Conservation (phyloP, 1,140 invertebrate genomes). For the Drosophila miranda region DNA sequence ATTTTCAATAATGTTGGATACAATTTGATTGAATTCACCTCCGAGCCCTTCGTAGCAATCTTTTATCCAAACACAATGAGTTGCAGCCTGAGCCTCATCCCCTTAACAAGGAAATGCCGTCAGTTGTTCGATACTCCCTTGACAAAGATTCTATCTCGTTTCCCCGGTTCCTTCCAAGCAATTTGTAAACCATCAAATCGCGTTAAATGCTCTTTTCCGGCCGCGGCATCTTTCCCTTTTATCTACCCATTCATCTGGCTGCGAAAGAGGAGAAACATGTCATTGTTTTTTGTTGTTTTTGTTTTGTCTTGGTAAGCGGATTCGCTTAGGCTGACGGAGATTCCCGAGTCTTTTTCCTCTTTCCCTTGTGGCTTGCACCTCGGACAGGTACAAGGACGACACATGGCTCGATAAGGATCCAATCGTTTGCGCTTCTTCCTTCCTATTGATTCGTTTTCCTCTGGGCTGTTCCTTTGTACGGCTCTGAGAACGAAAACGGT, state of each 20-base stretch:
- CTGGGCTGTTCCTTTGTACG: constrained; percentile 21
- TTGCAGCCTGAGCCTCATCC: no score
- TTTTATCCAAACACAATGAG: constrained; percentile 54
- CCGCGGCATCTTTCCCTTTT: constrained; percentile 50
- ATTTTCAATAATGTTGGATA: neutral
- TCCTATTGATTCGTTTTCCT: constrained; percentile 75
- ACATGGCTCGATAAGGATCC: constrained; percentile 35
- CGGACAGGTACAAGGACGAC: constrained; percentile 58
- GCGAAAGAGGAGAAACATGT: constrained; percentile 36
- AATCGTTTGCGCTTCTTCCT: no score
- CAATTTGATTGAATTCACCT: neutral
- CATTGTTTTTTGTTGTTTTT: constrained; percentile 63
- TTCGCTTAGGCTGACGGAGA: constrained; percentile 59
- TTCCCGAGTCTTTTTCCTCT: constrained; percentile 20
- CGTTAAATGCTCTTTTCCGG: constrained; percentile 80
- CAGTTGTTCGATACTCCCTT: no score
- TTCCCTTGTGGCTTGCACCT: constrained; percentile 38
- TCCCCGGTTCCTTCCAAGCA: constrained; percentile 63
- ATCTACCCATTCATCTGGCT: constrained; percentile 15
- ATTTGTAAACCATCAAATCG: constrained; percentile 81
- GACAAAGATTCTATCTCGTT: neutral
- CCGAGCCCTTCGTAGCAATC: constrained; percentile 49
- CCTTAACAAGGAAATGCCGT: no score
- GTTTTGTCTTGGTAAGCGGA: constrained; percentile 75
- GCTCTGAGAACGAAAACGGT: constrained; percentile 69